Percentiles rank a stretch among this genome's conserved stretches.
Evolutionary conservation across 2,113 vertebrate species (phyloP).

Genomic region (Plotosus lineatus): DNA sequence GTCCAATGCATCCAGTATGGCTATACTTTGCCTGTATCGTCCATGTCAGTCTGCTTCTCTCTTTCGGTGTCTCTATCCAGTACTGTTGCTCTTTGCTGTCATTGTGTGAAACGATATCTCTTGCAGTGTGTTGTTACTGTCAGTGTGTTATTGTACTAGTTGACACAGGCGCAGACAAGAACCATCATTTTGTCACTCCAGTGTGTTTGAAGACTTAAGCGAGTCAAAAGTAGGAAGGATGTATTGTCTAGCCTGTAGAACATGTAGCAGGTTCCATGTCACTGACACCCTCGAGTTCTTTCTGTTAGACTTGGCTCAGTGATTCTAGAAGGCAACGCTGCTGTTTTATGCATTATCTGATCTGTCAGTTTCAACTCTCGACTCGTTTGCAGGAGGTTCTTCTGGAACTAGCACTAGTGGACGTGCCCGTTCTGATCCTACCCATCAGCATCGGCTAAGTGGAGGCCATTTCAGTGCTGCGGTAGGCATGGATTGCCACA

Average conservation of each 20-base stretch:
- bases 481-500: slow-evolving; percentile 93
- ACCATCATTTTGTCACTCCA: not conserved
- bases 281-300: not conserved
- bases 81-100: not conserved
- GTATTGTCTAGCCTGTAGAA: not conserved
- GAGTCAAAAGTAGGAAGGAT: not conserved
- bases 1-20: not conserved
- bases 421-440: slow-evolving; percentile 92
- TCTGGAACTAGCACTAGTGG: slow-evolving; percentile 98
- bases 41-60: not conserved
- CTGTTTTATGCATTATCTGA: not conserved
- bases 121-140: not conserved
- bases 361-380: not conserved
- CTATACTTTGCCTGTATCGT: not conserved
- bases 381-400: slow-evolving; percentile 83
- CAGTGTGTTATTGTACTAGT: not conserved
- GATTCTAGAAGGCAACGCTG: not conserved
- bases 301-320: not conserved
- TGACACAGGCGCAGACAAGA: not conserved
- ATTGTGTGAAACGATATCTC: not conserved
- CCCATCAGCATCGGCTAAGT: slow-evolving; percentile 96
- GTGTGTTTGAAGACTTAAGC: not conserved
- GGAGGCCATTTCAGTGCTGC: slow-evolving; percentile 93
- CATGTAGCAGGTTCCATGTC: not conserved
- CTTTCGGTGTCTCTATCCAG: not conserved